Conservation (phyloP, 2,888 invertebrate genomes). For the Teinopalpus imperialis region DNA sequence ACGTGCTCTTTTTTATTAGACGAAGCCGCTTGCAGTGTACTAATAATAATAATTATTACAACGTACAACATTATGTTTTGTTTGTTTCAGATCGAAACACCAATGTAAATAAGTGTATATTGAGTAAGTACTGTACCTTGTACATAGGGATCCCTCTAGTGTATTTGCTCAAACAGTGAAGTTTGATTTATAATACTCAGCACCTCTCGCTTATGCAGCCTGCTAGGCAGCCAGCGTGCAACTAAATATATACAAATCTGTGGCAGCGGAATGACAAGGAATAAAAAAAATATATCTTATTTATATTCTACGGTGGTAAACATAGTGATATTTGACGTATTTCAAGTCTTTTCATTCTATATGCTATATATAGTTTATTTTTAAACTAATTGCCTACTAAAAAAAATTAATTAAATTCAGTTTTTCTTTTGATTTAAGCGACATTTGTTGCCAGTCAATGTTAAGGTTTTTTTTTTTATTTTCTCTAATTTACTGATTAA, state of each 20-base stretch:
- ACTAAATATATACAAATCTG: neutral
- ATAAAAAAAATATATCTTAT: constrained; percentile 1
- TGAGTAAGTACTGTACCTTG: constrained; percentile 44
- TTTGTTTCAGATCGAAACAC: constrained; percentile 49
- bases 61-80: too few relatives aligned
- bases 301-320: constrained; percentile 6
- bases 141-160: constrained; percentile 30
- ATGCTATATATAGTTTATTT: too few relatives aligned
- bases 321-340: too few relatives aligned
- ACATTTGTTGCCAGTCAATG: neutral
- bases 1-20: too few relatives aligned
- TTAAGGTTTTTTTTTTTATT: neutral
- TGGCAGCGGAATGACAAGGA: neutral
- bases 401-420: too few relatives aligned
- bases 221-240: neutral
- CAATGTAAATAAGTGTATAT: constrained; percentile 46
- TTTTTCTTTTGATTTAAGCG: neutral
- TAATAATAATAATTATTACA: too few relatives aligned
- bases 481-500: too few relatives aligned
- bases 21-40: too few relatives aligned
- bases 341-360: neutral
- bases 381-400: too few relatives aligned
- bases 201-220: constrained; percentile 17
- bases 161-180: constrained; percentile 49
- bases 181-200: constrained; percentile 49